These are phyloP conservation scores for Habroteleia sp. DNA, from an alignment of 2,888 invertebrate species.

Conservation along the genomic window DNA sequence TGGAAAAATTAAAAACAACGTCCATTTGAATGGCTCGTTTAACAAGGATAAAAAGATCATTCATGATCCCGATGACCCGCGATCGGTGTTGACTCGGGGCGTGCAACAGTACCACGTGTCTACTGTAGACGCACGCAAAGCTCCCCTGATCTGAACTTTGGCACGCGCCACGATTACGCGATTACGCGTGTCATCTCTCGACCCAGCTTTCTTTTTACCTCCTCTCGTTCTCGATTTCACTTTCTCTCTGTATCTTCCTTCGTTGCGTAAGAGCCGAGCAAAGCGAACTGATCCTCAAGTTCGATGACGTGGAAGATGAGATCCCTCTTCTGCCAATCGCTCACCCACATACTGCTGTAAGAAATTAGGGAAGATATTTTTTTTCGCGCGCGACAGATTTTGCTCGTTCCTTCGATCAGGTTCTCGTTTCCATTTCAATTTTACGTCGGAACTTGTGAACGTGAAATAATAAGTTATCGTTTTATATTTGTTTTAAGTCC, in stretches of 20 bases:
- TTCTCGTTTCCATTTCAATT: conserved; percentile 29
- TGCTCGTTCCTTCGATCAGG: background rate
- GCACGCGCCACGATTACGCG: conserved; percentile 81
- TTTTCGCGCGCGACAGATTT: conserved; percentile 19
- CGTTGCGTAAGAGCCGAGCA: conserved; percentile 19
- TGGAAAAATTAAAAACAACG: conserved; percentile 29
- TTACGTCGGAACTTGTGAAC: conserved; percentile 5
- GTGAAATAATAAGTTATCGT: conserved; percentile 16
- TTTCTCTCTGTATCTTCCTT: conserved; percentile 21
- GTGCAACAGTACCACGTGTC: conserved; percentile 70
- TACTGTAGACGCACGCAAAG: conserved; percentile 68
- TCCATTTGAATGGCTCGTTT: conserved; percentile 39
- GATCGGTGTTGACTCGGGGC: conserved; percentile 75
- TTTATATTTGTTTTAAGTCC: conserved; percentile 12
- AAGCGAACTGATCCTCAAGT: conserved; percentile 30
- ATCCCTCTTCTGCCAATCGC: conserved; percentile 38
- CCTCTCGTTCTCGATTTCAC: conserved; percentile 30
- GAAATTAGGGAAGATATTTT: conserved; percentile 31
- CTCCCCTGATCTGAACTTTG: conserved; percentile 79
- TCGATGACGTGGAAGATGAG: conserved; percentile 43
- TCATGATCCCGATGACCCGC: conserved; percentile 63
- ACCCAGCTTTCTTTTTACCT: conserved; percentile 43
- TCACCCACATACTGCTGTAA: conserved; percentile 27
- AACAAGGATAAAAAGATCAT: conserved; percentile 61
- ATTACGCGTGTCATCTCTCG: conserved; percentile 80